phyloP scores from a whole-genome alignment of 2,113 vertebrate species.

The Alces alces region DNA sequence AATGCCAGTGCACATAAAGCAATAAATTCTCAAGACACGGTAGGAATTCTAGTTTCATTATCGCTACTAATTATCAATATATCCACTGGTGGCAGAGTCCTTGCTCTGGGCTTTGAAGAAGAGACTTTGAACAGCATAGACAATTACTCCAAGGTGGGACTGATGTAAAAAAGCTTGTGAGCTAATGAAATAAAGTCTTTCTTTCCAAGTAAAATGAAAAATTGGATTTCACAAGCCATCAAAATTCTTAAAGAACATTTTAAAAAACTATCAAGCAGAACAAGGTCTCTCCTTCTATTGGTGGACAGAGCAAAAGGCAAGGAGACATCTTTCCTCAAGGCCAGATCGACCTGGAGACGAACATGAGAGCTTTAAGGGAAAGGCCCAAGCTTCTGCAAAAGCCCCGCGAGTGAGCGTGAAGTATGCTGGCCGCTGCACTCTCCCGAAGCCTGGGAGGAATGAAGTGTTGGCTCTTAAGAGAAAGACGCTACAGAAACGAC shows the following conservation, averaged over 20 bases:
- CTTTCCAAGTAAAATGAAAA: slow-evolving; percentile 55
- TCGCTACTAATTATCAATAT: background rate
- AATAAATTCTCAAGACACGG: background rate
- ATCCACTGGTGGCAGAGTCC: background rate
- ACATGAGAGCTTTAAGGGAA: background rate
- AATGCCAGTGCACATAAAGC: background rate
- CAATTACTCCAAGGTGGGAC: slow-evolving; percentile 6
- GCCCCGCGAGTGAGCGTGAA: background rate
- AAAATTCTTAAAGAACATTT: background rate
- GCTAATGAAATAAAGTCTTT: slow-evolving; percentile 50
- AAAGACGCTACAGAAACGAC: background rate
- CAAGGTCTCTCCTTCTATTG: background rate
- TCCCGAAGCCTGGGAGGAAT: background rate
- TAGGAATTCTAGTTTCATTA: background rate
- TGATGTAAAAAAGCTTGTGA: slow-evolving; percentile 43
- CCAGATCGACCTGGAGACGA: background rate
- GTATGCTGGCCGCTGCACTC: background rate
- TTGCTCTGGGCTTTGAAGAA: background rate
- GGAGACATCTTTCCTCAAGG: background rate
- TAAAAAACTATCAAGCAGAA: background rate
- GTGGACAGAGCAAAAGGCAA: background rate
- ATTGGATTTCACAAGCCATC: slow-evolving; percentile 41
- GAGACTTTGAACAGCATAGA: background rate
- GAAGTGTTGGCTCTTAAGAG: background rate
- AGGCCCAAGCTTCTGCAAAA: background rate